Evolutionary conservation across 2,113 vertebrate genomes (phyloP), one percentile per base, ranked within the genome.

Genomic region (Solea solea): DNA sequence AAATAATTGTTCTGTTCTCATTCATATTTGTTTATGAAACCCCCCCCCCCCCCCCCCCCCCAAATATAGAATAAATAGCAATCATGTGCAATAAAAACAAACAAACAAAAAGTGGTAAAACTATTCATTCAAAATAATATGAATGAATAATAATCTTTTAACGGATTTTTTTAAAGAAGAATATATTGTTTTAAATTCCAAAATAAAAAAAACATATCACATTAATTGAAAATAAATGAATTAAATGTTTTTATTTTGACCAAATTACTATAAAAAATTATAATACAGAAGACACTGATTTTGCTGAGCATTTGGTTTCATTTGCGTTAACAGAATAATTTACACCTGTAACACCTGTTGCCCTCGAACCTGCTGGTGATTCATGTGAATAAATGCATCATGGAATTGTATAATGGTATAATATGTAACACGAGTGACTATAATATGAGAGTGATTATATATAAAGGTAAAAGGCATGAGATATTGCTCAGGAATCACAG

Each of bases 271-370:
- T 1, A 21, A 21, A 21, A 21, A 21, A 21, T 1, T 1, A 21
- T 21, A 21, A 6, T 34, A 34, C 3, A 34, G 2, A 34, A 34
- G 34, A 34, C 34, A 6, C 34, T 5, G 8, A 12, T 66, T 45
- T 45, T 69, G 1, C 9, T 7, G 1, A 64, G 40, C 2, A 0
- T 51, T 63, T 64, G 0, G 0, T 2, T 28, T 28, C 2, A 34
- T 83, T 84, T 74, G 8, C n/a, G n/a, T 14, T 1, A 2, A 4
- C 9, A 7, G 21, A 55, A 45, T 34, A 0, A 13, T 74, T 64
- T 64, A 34, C 34, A 68, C 15, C 27, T 46, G 9, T 51, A 5
- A 52, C 83, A 86, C 90, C 66, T 88, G 80, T 88, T 80, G 80
- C 69, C 64, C 11, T 0, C 4, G n/a, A 61, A 44, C 14, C 9